Evolutionary conservation across 2,888 invertebrate genomes (phyloP), one percentile per base, ranked within the genome.

Genomic region (Agrochola litura): DNA sequence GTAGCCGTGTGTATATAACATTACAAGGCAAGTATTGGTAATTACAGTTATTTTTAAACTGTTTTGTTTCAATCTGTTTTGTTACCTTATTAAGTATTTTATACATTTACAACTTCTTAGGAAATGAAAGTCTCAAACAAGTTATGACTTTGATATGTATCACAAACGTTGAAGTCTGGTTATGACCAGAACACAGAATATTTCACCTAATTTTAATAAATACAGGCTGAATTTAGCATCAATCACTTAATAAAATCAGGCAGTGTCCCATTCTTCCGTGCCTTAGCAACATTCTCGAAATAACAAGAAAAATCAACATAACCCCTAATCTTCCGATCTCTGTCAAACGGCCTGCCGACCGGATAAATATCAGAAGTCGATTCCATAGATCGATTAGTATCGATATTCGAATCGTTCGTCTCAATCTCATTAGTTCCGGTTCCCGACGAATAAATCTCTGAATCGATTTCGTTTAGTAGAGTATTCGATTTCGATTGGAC

Each of bases 221-320:
- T 1, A 9, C 9, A 43, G 19, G 6, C 16, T 54, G 0, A 56
- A 19, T n/a, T 37, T 2, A n/a, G 37, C n/a, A 6, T 2, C 2
- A 52, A 25, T 90, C 88, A 95, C 83, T 95, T 92, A 88, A 98
- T 97, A 90, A 97, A 97, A 82, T 96, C 95, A 2, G 98, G 98
- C 77, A 98, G 91, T 0, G 97, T 97, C 0, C 98, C 98, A 89
- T 97, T 97, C 81, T 95, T 95, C 82, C 97, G 97, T 5, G 98
- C 98, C 83, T 97, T 97, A 60, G 98, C 97, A 0, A 98, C 97
- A 90, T 98, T 98, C 79, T 97, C 97, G 88, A 98, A 98, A 95
- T 98, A 99, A 89, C 98, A 98, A 0, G 98, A 97, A 93, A 99
- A 99, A 93, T 98, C 98, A 0, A 99, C 98, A 91, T 99, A 99